Conservation (phyloP, 1,140 invertebrate species). For the Heliconius eleuchia region DNA sequence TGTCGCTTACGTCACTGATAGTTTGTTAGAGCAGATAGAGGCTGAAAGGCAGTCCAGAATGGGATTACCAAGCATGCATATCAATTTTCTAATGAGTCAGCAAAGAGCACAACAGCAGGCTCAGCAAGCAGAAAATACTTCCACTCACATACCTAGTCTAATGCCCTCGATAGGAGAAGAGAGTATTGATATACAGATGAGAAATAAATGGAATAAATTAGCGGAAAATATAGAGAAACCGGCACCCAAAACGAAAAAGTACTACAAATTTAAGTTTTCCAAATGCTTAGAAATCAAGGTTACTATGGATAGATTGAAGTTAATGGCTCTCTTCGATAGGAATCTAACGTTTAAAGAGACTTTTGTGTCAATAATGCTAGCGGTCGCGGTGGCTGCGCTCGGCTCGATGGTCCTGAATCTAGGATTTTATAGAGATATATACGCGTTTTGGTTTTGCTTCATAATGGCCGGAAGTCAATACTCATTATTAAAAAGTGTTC, state of each 20-base stretch:
- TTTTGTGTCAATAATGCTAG: conserved; percentile 91
- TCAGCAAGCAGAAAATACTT: conserved; percentile 58
- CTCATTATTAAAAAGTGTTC: conserved; percentile 98
- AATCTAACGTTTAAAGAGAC: conserved; percentile 94
- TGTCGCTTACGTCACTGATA: conserved; percentile 73
- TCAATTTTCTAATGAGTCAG: conserved; percentile 74
- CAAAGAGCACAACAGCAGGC: conserved; percentile 62
- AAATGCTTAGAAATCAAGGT: conserved; percentile 87
- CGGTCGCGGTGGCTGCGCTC: conserved; percentile 92
- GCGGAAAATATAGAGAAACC: conserved; percentile 68
- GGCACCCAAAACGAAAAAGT: conserved; percentile 85
- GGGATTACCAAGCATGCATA: conserved; percentile 78
- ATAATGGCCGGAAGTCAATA: conserved; percentile 98
- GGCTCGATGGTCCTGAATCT: conserved; percentile 92
- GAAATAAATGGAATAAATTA: conserved; percentile 66
- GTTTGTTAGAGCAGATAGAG: conserved; percentile 76
- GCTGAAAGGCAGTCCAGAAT: conserved; percentile 72
- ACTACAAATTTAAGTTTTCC: conserved; percentile 92
- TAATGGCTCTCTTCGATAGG: conserved; percentile 95
- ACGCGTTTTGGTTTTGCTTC: conserved; percentile 97
- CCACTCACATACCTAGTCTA: conserved; percentile 59
- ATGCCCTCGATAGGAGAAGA: conserved; percentile 76
- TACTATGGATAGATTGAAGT: conserved; percentile 94
- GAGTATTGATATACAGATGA: conserved; percentile 66
- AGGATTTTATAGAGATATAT: conserved; percentile 95